Conservation (phyloP, 2,888 invertebrate species). For the Baronia brevicornis region DNA sequence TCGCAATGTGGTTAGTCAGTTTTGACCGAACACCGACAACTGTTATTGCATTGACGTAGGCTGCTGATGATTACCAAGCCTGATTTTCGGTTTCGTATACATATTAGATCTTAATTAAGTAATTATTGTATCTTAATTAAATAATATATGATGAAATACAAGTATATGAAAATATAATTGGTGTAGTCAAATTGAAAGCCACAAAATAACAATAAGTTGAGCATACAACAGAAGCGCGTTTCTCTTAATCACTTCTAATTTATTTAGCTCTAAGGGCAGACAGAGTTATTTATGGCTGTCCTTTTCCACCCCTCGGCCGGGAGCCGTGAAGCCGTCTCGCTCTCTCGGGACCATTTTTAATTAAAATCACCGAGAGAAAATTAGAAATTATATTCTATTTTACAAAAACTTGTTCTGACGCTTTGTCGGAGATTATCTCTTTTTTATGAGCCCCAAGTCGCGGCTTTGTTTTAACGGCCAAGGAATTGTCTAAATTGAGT, state of each 20-base stretch:
- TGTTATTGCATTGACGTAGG: too few species aligned
- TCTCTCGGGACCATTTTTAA: constrained; percentile 73
- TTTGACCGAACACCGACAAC: too few species aligned
- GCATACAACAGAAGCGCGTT: constrained; percentile 62
- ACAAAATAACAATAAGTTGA: constrained; percentile 56
- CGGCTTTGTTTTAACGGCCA: constrained; percentile 64
- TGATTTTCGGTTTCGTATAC: too few species aligned
- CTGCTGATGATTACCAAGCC: too few species aligned
- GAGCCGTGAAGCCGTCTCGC: constrained; percentile 44
- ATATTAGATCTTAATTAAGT: too few species aligned
- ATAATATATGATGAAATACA: too few species aligned
- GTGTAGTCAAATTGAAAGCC: constrained; percentile 36
- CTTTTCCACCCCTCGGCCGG: constrained; percentile 48
- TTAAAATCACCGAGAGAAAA: constrained; percentile 74
- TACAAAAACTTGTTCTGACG: constrained; percentile 72
- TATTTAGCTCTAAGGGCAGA: constrained; percentile 68
- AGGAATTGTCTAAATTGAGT: constrained; percentile 66
- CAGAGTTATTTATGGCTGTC: constrained; percentile 65
- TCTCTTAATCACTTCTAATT: constrained; percentile 75
- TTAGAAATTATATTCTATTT: constrained; percentile 77
- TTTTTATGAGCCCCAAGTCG: constrained; percentile 72
- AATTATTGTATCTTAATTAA: too few species aligned
- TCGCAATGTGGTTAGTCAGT: too few species aligned
- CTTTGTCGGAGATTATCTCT: constrained; percentile 71
- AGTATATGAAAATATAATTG: constrained; percentile 18